Evolutionary conservation across 2,113 vertebrate genomes (phyloP).

Genomic region (Onychostruthus taczanowskii): DNA sequence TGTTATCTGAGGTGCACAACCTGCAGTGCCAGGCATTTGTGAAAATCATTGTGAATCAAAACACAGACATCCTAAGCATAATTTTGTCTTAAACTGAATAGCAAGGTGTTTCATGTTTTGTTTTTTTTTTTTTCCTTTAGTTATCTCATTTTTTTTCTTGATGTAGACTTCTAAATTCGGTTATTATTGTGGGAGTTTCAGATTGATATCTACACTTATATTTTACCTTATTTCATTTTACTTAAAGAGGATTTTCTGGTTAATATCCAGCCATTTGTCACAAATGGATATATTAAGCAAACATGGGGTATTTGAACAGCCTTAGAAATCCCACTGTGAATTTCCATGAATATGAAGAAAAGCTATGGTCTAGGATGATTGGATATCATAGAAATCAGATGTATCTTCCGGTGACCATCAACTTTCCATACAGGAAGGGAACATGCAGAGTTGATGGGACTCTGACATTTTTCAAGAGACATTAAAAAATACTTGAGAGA

Average conservation of each 20-base stretch:
- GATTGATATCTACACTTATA: not conserved
- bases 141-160: not conserved
- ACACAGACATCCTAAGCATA: not conserved
- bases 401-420: not conserved
- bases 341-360: not conserved
- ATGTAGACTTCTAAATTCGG: not conserved
- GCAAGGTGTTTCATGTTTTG: accelerated
- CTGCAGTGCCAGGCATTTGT: not conserved
- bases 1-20: not conserved
- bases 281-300: not conserved
- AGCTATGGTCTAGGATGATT: not conserved
- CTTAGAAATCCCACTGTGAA: not conserved
- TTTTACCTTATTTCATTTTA: not conserved
- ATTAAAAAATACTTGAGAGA: not conserved
- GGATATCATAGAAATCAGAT: not conserved
- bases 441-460: not conserved
- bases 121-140: not conserved
- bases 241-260: not conserved
- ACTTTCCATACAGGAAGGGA: not conserved
- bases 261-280: not conserved
- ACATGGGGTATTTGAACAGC: not conserved
- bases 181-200: not conserved
- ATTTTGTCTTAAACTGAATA: not conserved
- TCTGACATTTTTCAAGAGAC: not conserved
- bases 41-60: not conserved